Conservation (phyloP, 2,888 invertebrate species). For the Epirrita christyi region DNA sequence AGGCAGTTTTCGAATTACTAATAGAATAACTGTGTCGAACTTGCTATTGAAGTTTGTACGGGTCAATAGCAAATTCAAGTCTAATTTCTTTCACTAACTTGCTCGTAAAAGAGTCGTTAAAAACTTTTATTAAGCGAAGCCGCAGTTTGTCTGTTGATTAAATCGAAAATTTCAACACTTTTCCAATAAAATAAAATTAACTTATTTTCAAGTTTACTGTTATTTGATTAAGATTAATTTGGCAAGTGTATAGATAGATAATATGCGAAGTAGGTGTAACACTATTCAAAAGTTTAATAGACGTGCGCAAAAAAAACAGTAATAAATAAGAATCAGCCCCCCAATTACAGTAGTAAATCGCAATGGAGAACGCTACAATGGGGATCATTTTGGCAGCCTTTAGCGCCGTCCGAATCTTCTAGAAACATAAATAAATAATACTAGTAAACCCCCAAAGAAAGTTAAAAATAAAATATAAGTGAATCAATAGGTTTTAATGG, state of each 20-base stretch:
- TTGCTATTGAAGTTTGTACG: slow-evolving; percentile 43
- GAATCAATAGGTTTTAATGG: too few relatives aligned
- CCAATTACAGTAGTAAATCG: too few relatives aligned
- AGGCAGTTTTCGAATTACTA: too few relatives aligned
- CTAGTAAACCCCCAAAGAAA: too few relatives aligned
- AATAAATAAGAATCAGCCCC: not conserved
- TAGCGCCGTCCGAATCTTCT: too few relatives aligned
- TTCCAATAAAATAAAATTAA: slow-evolving; percentile 16
- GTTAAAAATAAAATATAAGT: too few relatives aligned
- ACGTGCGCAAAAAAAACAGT: not conserved
- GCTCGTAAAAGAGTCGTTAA: slow-evolving; percentile 71
- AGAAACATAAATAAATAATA: too few relatives aligned
- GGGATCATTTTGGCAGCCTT: too few relatives aligned
- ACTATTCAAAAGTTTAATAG: not conserved
- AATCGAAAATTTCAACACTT: slow-evolving; percentile 35
- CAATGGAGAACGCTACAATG: too few relatives aligned
- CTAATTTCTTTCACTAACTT: slow-evolving; percentile 63
- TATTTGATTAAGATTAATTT: slow-evolving; percentile 9
- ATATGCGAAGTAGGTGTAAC: not conserved
- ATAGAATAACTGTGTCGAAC: not conserved
- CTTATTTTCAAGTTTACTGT: slow-evolving; percentile 9
- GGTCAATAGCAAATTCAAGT: slow-evolving; percentile 65
- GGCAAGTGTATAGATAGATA: slow-evolving; percentile 6
- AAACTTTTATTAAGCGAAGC: slow-evolving; percentile 54
- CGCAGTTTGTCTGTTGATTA: slow-evolving; percentile 45